Evolutionary conservation across 2,888 invertebrate species (phyloP), one percentile per base, ranked within the genome.

Genomic region (Tenthredo scrophulariae): DNA sequence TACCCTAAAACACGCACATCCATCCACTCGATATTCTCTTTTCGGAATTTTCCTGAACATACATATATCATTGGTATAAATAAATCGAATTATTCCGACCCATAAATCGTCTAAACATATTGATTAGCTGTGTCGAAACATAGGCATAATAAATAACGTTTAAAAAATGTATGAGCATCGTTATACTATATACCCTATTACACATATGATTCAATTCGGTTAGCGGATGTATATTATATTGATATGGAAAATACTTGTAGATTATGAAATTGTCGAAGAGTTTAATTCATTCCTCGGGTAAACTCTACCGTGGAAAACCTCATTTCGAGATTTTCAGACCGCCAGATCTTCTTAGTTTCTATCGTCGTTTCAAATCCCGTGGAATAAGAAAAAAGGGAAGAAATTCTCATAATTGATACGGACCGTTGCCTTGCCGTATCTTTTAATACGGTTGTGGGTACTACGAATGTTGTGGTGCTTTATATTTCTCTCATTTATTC

Each of bases 291-390:
- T 22, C 22, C 13, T 22, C 7, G 26, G 9, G 22, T 15, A 29
- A 29, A 15, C 37, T 13, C 7, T 43, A 40, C 40, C n/a, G 72
- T 2, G 72, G 40, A 72, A 86, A 85, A 86, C 80, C 90, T 91
- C 89, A 90, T 91, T 90, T 90, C 89, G 87, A 89, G 89, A 91
- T 90, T 91, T 91, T 90, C 87, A 89, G 90, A 91, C 91, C 90
- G 86, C 88, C 89, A 90, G 88, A 89, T 86, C 85, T 87, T 87
- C 83, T 80, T 86, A 37, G 15, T 79, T 75, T 85, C 75, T 46
- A 43, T 54, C 75, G 46, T 79, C 85, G 58, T 84, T 75, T 84
- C 54, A 77, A 84, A 75, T 65, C 33, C 84, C 26, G 83, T 65
- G 85, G 79, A 85, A 86, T 82, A 79, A 18, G 40, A 26, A 82